These are phyloP conservation scores for Aramus guarauna DNA, from an alignment of 2,113 vertebrate genomes.

Conservation along the genomic window DNA sequence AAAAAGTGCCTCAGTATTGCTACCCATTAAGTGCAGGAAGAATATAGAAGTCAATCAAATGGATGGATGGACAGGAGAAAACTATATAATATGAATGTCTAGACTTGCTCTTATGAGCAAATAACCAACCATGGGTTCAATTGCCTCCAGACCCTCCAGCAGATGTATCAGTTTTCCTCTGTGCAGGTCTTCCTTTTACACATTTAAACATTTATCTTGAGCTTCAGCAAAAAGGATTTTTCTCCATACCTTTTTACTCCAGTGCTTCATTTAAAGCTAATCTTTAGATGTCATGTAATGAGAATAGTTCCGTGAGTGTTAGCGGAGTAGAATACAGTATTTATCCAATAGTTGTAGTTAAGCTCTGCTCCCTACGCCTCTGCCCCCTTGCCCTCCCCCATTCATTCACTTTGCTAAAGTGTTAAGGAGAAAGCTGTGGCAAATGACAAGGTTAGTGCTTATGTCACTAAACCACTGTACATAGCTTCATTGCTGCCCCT, in stretches of 20 bases:
- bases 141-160: neutral
- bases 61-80: neutral
- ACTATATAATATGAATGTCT: neutral
- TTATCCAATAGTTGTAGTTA: neutral
- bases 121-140: neutral
- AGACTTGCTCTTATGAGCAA: neutral
- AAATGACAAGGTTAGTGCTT: neutral
- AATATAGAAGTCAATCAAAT: neutral
- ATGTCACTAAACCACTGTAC: neutral
- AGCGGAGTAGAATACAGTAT: neutral
- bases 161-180: neutral
- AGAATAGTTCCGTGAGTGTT: neutral
- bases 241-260: neutral
- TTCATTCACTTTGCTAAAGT: neutral
- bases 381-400: accelerated
- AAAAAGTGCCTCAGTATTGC: neutral
- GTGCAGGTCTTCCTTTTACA: neutral
- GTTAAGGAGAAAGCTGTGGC: neutral
- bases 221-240: neutral
- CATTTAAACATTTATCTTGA: neutral
- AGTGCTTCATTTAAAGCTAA: neutral
- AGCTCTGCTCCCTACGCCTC: neutral
- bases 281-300: neutral
- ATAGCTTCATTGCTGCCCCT: neutral
- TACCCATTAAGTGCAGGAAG: neutral